Evolutionary conservation across 2,113 vertebrate species (phyloP).

Genomic region (Pycnonotus jocosus): DNA sequence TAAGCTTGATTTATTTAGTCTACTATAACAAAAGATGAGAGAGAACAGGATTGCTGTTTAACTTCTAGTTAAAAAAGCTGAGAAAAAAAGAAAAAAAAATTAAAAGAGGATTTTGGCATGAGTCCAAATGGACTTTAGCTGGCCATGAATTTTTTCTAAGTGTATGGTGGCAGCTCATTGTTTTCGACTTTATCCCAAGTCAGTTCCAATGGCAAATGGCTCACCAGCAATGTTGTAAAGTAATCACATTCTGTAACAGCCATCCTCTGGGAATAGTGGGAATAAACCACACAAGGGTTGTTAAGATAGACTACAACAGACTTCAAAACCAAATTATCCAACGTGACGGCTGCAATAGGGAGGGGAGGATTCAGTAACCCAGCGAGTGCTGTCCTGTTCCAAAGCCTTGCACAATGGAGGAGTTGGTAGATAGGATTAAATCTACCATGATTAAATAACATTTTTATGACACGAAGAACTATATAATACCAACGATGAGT

Average conservation of each 20-base stretch:
- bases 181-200: neutral
- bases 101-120: neutral
- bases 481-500: fast-evolving
- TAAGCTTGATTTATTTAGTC: neutral
- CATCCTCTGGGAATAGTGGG: neutral
- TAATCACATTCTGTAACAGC: neutral
- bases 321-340: neutral
- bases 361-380: neutral
- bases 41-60: neutral
- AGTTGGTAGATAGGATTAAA: neutral
- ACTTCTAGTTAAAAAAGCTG: neutral
- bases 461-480: neutral
- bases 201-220: neutral
- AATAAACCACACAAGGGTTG: neutral
- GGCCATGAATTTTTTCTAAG: neutral
- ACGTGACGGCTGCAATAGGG: fast-evolving
- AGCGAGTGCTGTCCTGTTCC: neutral
- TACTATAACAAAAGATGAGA: neutral
- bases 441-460: neutral
- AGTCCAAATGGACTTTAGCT: neutral
- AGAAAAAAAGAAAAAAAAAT: neutral
- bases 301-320: neutral
- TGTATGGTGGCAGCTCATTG: neutral
- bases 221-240: neutral
- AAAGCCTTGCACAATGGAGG: neutral